These are phyloP conservation scores for Ecdyonurus torrentis DNA, from an alignment of 2,888 invertebrate species.

Conservation along the genomic window DNA sequence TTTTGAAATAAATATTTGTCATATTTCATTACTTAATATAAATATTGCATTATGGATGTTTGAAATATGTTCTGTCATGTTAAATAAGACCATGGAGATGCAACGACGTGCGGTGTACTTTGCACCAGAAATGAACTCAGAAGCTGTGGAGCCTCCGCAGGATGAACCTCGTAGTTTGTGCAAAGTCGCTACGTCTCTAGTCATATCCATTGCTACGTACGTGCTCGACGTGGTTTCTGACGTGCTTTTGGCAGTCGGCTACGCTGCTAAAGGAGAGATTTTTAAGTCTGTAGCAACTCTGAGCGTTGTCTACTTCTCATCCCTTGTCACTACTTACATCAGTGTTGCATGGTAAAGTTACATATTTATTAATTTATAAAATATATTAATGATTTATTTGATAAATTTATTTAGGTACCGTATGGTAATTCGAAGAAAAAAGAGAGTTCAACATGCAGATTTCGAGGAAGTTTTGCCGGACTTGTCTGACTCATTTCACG, in stretches of 20 bases:
- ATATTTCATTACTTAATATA: too few relatives aligned
- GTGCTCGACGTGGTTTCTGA: background rate
- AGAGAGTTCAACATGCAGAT: too few relatives aligned
- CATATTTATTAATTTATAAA: too few relatives aligned
- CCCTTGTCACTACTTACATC: background rate
- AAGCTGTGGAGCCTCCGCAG: too few relatives aligned
- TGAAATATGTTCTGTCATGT: too few relatives aligned
- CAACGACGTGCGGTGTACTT: background rate
- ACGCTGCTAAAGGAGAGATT: background rate
- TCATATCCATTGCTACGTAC: background rate
- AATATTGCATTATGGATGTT: too few relatives aligned
- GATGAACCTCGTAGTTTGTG: too few relatives aligned
- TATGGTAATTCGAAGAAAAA: background rate
- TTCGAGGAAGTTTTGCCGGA: background rate
- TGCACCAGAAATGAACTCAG: background rate
- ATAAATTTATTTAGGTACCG: too few relatives aligned
- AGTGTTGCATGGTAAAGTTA: background rate
- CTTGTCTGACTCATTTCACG: background rate
- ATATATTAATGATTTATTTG: too few relatives aligned
- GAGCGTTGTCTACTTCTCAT: background rate
- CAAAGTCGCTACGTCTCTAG: background rate
- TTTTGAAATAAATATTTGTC: too few relatives aligned
- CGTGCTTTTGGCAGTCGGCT: background rate
- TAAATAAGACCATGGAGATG: background rate
- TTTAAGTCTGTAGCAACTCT: background rate